Conservation (phyloP, 2,888 invertebrate species). For the Pollenia amentaria region DNA sequence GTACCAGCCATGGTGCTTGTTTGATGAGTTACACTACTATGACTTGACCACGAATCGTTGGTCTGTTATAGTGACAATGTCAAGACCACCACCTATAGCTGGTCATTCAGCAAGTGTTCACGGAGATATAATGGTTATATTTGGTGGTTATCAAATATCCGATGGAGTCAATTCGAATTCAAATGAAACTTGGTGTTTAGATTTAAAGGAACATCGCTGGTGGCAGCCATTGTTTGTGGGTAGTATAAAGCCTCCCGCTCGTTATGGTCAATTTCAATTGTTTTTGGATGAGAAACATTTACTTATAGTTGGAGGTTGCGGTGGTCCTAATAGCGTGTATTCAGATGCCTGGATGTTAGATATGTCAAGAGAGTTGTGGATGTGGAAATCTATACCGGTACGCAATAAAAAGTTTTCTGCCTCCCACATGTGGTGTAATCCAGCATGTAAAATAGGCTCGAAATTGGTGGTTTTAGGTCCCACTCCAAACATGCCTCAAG, state of each 20-base stretch:
- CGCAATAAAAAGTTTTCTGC: conserved; percentile 92
- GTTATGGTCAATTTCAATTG: conserved; percentile 98
- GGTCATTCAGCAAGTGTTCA: conserved; percentile 97
- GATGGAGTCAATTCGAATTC: conserved; percentile 86
- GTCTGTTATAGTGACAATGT: conserved; percentile 83
- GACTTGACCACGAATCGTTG: conserved; percentile 93
- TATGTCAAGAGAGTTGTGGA: conserved; percentile 89
- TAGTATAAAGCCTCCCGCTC: conserved; percentile 89
- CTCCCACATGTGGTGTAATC: conserved; percentile 96
- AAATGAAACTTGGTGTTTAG: conserved; percentile 95
- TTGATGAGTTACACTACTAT: conserved; percentile 96
- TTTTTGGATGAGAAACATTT: conserved; percentile 91
- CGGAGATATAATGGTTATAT: conserved; percentile 92
- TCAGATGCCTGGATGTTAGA: conserved; percentile 96
- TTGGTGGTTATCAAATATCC: conserved; percentile 88
- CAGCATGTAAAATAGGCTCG: conserved; percentile 91
- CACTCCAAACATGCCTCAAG: conserved; percentile 83
- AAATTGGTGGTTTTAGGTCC: conserved; percentile 89
- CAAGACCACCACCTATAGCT: conserved; percentile 87
- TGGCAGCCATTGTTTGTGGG: conserved; percentile 88
- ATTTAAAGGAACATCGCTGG: conserved; percentile 92
- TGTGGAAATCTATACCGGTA: conserved; percentile 90
- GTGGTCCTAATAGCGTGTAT: conserved; percentile 93
- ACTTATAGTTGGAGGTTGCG: conserved; percentile 94
- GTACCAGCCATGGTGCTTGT: conserved; percentile 93